These are phyloP conservation scores for Helicoverpa assulta DNA, from an alignment of 2,888 invertebrate species.

Conservation along the genomic window DNA sequence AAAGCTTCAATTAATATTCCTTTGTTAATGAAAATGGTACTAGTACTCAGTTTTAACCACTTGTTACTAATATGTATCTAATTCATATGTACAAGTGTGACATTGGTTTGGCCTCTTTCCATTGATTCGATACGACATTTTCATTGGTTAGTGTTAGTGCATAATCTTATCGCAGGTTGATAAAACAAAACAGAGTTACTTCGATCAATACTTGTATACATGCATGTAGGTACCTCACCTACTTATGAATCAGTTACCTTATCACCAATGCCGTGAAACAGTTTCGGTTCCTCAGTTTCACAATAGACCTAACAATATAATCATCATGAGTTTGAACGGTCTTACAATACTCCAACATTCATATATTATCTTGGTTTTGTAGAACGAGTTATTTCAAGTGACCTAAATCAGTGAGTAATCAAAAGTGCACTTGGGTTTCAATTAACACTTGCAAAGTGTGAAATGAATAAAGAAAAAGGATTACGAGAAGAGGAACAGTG, in stretches of 20 bases:
- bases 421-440: conserved; percentile 64
- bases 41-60: conserved; percentile 1
- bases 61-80: conserved; percentile 23
- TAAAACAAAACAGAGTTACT: conserved; percentile 79
- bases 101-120: conserved; percentile 65
- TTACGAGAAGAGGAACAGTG: conserved; percentile 76
- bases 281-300: conserved; percentile 39
- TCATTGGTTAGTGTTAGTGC: conserved; percentile 74
- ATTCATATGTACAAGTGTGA: conserved; percentile 27
- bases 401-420: conserved; percentile 56
- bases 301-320: conserved; percentile 25
- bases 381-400: conserved; percentile 49
- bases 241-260: conserved; percentile 59
- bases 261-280: conserved; percentile 40
- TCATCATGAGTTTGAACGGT: conserved; percentile 32
- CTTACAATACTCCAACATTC: conserved; percentile 73
- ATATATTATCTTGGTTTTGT: conserved; percentile 38
- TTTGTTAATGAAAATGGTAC: not conserved
- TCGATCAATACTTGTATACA: conserved; percentile 76
- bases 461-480: conserved; percentile 75
- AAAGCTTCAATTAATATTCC: not conserved
- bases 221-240: conserved; percentile 60
- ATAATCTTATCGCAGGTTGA: conserved; percentile 85
- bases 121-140: conserved; percentile 68
- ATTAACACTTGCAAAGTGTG: conserved; percentile 74